Evolutionary conservation across 92 coral and sea anemone species (phyloP), one percentile per base, ranked within the genome.

Genomic region (Phymanthus crucifer): DNA sequence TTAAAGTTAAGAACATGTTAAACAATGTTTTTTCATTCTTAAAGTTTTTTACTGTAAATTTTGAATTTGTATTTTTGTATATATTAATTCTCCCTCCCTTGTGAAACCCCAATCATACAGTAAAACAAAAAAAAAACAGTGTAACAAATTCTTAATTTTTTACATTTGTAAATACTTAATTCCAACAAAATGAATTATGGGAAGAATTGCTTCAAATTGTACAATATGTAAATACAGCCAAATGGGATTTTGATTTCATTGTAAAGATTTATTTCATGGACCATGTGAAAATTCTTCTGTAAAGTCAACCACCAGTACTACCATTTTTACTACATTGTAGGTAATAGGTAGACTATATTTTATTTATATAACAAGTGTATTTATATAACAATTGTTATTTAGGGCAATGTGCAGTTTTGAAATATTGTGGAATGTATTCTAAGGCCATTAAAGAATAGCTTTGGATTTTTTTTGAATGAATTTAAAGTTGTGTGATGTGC

Each of bases 361-460:
- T 54, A 19, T 54, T 54, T 54, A 54, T 54, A 19, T 54, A 19
- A 9, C 0, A 54, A 19, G n/a, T 21, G 64, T 19, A 54, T 54
- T 54, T 54, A 54, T 3, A 19, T 52, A 18, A 52, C n/a, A 3
- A 19, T 6, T 19, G 6, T 19, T 54, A 54, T 54, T 52, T 54
- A 54, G 19, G 64, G n/a, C 64, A 54, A 19, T 54, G 64, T 54
- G n/a, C 64, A 54, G 23, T 54, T 54, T 54, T 54, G 64, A 54
- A 19, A 54, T 54, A 5, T 6, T 54, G n/a, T 54, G 23, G 64
- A 54, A 54, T 3, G n/a, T n/a, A 54, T 54, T n/a, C 6, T 19
- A 54, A 54, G 64, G 64, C 27, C 27, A 54, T 54, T 54, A 54
- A 54, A 54, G 64, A 54, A 54, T 19, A 19, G 23, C 26, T 54